Evolutionary conservation across 2,888 invertebrate species (phyloP), one percentile per base, ranked within the genome.

Genomic region (Noctua janthina): DNA sequence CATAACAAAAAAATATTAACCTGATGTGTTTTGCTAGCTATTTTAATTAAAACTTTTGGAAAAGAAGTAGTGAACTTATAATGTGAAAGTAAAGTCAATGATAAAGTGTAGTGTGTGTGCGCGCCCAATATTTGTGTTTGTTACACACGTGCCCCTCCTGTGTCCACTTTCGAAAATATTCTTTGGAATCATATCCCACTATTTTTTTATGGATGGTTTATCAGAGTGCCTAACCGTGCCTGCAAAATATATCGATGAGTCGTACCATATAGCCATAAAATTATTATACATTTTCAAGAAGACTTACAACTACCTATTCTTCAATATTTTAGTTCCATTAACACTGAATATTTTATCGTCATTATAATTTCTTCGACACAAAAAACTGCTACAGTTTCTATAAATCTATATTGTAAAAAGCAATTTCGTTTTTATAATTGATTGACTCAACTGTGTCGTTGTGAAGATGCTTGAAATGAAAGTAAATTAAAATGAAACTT

Each of bases 401-500:
- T 39, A 39, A 39, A 39, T 39, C 39, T 39, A 29, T 69, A 59
- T 76, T 54, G n/a, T 17, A 10, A 86, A 3, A 83, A 70, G 82
- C 46, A 76, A 81, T 66, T 76, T 76, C 64, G 68, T 49, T 75
- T 56, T 68, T 56, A 72, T 78, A 86, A 82, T 82, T 82, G 73
- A 84, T 82, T 74, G 46, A 67, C 39, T 73, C 39, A 66, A 66
- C 73, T 74, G 73, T 71, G 56, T 39, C 49, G 71, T 78, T 74
- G 56, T 77, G 62, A 49, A 77, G 35, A 74, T 39, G 64, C 66
- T 72, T 86, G 66, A 86, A 86, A 82, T 54, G 72, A 87, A 84
- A 78, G 78, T 66, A 72, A 82, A 66, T 75, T 86, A 39, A 72
- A 86, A 67, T 54, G 35, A 43, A 83, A 82, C 64, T 59, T 46